Conservation (phyloP, 53 echinoderm and acorn worm genomes). For the Holothuria leucospilota region DNA sequence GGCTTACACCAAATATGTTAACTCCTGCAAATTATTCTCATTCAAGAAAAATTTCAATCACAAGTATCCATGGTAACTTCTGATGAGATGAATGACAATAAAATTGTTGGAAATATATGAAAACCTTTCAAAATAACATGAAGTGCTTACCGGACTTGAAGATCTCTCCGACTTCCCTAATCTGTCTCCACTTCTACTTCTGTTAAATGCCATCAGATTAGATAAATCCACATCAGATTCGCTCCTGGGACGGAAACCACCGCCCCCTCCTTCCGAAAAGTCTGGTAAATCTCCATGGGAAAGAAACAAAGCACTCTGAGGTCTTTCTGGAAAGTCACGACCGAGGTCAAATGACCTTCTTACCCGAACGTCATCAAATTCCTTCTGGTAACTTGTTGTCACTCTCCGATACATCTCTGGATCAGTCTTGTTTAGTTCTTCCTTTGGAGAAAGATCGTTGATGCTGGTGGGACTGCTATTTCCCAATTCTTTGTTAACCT, state of each 20-base stretch:
- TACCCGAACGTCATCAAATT: constrained; percentile 37
- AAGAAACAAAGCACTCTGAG: constrained; percentile 42
- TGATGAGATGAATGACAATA: neutral
- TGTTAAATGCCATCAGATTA: neutral
- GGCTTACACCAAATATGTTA: too few species aligned
- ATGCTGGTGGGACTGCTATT: neutral
- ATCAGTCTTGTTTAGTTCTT: neutral
- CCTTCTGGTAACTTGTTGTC: constrained; percentile 40
- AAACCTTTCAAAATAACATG: neutral
- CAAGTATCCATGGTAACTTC: neutral
- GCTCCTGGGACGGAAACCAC: constrained; percentile 21
- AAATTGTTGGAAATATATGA: too few species aligned
- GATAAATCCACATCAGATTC: constrained; percentile 47
- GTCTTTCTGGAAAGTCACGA: constrained; percentile 31
- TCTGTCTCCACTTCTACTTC: constrained; percentile 39
- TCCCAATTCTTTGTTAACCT: too few species aligned
- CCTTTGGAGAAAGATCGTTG: constrained; percentile 15
- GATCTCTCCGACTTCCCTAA: neutral
- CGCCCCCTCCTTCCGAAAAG: constrained; percentile 9
- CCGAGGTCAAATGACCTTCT: constrained; percentile 41
- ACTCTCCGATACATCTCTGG: constrained; percentile 48
- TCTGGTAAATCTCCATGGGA: constrained; percentile 25
- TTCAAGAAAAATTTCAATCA: too few species aligned
- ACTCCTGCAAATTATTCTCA: too few species aligned
- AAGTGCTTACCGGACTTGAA: constrained; percentile 20